Percentiles rank a stretch among this genome's conserved stretches.
These are phyloP conservation scores for Naja naja DNA, from an alignment of 2,113 vertebrate species.

Conservation along the genomic window DNA sequence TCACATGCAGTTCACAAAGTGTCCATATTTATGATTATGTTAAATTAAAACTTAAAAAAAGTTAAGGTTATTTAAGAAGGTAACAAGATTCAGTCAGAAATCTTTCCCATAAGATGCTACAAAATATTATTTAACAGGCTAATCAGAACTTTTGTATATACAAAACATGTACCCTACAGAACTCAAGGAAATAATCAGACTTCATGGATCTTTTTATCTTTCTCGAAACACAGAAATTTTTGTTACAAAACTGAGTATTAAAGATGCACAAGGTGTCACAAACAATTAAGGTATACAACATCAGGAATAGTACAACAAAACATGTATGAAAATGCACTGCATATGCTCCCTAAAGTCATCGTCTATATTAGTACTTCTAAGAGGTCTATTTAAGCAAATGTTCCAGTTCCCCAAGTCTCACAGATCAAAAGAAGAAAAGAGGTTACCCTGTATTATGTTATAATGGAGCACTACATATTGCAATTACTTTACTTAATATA, in stretches of 20 bases:
- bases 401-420: neutral
- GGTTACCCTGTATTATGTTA: neutral
- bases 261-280: neutral
- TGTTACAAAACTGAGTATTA: neutral
- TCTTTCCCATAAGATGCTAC: neutral
- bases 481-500: slow-evolving; percentile 22
- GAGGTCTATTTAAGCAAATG: slow-evolving; percentile 11
- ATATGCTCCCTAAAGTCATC: neutral
- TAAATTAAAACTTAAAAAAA: neutral
- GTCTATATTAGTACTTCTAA: neutral
- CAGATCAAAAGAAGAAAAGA: neutral
- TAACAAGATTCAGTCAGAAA: neutral
- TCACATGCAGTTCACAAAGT: neutral
- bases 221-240: neutral
- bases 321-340: neutral
- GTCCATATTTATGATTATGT: neutral
- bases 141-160: neutral
- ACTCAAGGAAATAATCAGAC: neutral
- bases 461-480: slow-evolving; percentile 1
- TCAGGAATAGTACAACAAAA: neutral
- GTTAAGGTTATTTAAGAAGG: neutral
- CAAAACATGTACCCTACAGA: neutral
- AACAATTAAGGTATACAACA: neutral
- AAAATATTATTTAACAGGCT: neutral
- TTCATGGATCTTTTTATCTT: neutral